A percentile compares a stretch with the other conserved stretches of the same genome.
Evolutionary conservation across 2,797 vertebrate species (phyloP).

Genomic region (Eremophila alpestris): DNA sequence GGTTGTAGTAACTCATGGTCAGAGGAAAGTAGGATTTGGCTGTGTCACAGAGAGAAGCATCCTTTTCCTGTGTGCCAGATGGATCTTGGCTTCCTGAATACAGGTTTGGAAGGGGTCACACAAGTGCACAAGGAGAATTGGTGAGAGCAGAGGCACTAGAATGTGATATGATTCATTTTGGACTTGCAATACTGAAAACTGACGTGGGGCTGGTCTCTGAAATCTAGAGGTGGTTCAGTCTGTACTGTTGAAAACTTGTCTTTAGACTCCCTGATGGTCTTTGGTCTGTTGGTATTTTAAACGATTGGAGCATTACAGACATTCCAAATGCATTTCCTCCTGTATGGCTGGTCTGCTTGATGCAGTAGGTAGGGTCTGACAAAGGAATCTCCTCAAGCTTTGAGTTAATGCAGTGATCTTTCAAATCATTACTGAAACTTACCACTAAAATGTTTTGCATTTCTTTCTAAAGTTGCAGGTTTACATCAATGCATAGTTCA

Average conservation of each 20-base stretch:
- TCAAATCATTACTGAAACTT: background rate
- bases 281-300: background rate
- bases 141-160: background rate
- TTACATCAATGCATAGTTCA: background rate
- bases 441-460: background rate
- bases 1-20: background rate
- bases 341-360: fast-evolving
- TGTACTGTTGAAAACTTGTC: background rate
- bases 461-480: background rate
- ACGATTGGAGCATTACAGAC: background rate
- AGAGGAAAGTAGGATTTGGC: background rate
- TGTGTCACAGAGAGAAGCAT: background rate
- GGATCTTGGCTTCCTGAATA: background rate
- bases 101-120: background rate
- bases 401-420: background rate
- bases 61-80: background rate
- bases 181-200: background rate
- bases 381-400: background rate
- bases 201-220: background rate
- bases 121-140: background rate
- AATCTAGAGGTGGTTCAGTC: background rate
- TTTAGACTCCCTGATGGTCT: background rate
- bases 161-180: background rate
- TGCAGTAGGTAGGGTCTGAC: background rate
- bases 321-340: background rate